Evolutionary conservation across 1,140 invertebrate species (phyloP).

Genomic region (Nylanderia fulva): DNA sequence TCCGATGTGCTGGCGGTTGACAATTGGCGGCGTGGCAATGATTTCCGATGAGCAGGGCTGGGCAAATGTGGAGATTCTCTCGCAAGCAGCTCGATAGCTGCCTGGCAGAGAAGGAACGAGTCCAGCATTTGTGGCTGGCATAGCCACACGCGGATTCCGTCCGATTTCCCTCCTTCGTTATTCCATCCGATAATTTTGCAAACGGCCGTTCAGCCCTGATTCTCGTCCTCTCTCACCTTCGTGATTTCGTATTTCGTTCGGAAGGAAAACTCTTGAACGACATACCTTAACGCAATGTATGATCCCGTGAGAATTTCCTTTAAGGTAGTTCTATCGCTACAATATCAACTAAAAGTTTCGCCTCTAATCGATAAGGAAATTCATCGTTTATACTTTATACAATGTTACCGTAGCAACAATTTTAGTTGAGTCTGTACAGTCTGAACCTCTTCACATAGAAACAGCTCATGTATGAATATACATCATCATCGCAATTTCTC

Average conservation of each 20-base stretch:
- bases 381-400: too few species aligned
- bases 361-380: too few species aligned
- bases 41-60: constrained; percentile 73
- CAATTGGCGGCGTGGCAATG: constrained; percentile 76
- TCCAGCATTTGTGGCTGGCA: constrained; percentile 73
- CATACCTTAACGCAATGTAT: constrained; percentile 19
- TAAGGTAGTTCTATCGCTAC: too few species aligned
- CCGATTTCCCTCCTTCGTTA: constrained; percentile 69
- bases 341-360: too few species aligned
- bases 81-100: constrained; percentile 24
- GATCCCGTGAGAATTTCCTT: constrained; percentile 17
- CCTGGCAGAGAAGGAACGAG: not conserved
- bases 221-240: constrained; percentile 56
- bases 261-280: not conserved
- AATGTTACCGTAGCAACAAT: too few species aligned
- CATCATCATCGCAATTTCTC: too few species aligned
- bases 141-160: constrained; percentile 73
- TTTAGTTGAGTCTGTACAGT: too few species aligned
- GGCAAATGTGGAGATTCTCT: constrained; percentile 31
- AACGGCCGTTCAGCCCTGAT: constrained; percentile 70
- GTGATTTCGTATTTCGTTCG: constrained; percentile 13
- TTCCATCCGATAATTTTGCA: constrained; percentile 75
- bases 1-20: constrained; percentile 65
- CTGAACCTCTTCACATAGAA: too few species aligned
- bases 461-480: too few species aligned